Evolutionary conservation across 2,888 invertebrate species (phyloP).

Genomic region (Hemithea aestivaria): DNA sequence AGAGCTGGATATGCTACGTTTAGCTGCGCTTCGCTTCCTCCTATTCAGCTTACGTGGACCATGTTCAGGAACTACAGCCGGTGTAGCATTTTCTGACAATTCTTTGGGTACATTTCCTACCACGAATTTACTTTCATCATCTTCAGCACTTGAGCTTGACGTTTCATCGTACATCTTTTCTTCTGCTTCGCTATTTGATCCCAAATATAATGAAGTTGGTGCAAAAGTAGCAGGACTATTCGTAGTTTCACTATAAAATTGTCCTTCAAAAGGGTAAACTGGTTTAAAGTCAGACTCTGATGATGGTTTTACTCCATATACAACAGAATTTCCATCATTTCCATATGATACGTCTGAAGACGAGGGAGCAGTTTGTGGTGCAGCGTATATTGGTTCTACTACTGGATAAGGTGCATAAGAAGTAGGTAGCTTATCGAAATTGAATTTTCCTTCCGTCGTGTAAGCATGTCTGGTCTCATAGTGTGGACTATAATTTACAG

Average conservation of each 20-base stretch:
- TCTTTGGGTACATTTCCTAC: conserved; percentile 83
- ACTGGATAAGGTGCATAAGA: conserved; percentile 57
- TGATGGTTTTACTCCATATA: conserved; percentile 67
- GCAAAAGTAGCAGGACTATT: conserved; percentile 60
- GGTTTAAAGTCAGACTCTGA: conserved; percentile 68
- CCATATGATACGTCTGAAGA: conserved; percentile 55
- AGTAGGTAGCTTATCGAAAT: conserved; percentile 51
- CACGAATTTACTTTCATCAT: conserved; percentile 78
- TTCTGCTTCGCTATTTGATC: conserved; percentile 62
- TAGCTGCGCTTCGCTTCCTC: conserved; percentile 35
- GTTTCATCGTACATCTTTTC: conserved; percentile 51
- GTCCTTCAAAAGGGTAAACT: conserved; percentile 67
- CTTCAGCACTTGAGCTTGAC: conserved; percentile 38
- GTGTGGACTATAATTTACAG: conserved; percentile 57
- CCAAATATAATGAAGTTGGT: conserved; percentile 71
- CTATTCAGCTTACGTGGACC: conserved; percentile 77
- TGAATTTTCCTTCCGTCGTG: conserved; percentile 60
- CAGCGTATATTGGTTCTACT: conserved; percentile 68
- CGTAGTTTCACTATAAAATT: conserved; percentile 64
- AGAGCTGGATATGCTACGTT: conserved; percentile 56
- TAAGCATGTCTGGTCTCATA: conserved; percentile 68
- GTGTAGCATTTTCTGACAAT: conserved; percentile 70
- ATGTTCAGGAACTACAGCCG: conserved; percentile 82
- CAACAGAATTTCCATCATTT: conserved; percentile 60
- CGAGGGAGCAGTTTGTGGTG: conserved; percentile 56